Percentiles rank a stretch among this genome's conserved stretches.
Evolutionary conservation across 2,113 vertebrate genomes (phyloP).

Genomic region (Forbesichthys papilliferus): DNA sequence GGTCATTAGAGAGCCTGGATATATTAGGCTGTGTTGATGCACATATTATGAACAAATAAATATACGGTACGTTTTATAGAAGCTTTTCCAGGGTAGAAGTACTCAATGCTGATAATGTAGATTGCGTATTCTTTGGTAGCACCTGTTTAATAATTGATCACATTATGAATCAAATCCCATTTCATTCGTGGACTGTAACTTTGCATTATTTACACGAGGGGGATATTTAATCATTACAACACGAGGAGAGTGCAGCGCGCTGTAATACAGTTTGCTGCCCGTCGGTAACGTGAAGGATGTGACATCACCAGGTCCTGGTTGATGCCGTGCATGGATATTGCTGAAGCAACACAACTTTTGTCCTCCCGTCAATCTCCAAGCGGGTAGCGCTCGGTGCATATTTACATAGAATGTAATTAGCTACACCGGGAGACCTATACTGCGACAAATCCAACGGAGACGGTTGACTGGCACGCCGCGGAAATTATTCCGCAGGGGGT

Average conservation of each 20-base stretch:
- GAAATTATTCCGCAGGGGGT: no score
- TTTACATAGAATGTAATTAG: no score
- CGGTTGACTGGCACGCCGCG: no score
- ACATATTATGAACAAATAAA: slow-evolving; percentile 26
- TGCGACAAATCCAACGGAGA: no score
- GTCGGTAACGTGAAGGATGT: no score
- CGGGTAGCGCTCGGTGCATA: no score
- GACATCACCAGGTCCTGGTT: no score
- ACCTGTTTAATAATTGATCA: slow-evolving; percentile 30
- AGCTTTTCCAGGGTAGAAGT: slow-evolving; percentile 12
- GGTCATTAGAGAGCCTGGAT: slow-evolving; percentile 46
- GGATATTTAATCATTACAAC: slow-evolving; percentile 20
- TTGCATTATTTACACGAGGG: neutral
- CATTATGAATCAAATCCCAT: neutral
- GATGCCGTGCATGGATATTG: no score
- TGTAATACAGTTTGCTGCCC: no score
- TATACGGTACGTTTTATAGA: neutral
- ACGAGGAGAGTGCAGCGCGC: neutral
- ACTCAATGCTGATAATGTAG: neutral
- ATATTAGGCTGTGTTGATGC: slow-evolving; percentile 12
- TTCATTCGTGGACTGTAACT: neutral
- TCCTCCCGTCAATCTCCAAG: no score
- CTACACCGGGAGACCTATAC: no score
- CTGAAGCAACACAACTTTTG: no score
- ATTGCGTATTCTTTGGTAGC: neutral